Evolutionary conservation across 2,113 vertebrate genomes (phyloP).

Genomic region (Rhagologus leucostigma): DNA sequence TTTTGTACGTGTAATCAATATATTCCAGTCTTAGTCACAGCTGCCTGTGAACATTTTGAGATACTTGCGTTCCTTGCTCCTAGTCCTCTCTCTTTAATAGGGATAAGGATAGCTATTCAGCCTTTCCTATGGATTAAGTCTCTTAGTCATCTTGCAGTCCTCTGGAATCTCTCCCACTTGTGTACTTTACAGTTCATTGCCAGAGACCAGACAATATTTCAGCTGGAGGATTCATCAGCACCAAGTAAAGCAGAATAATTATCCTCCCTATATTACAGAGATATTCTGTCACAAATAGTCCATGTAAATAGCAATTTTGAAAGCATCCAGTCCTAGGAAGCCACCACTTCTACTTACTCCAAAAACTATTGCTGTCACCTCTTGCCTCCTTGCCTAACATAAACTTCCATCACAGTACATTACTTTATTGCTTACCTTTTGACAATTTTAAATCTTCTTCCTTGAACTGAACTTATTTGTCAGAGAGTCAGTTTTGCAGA

Average conservation of each 20-base stretch:
- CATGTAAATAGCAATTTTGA: not conserved
- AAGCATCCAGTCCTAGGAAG: not conserved
- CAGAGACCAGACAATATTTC: not conserved
- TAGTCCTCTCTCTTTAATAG: not conserved
- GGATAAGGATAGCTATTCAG: not conserved
- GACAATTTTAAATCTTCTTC: not conserved
- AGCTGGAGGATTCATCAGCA: not conserved
- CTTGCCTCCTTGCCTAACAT: not conserved
- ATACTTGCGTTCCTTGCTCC: not conserved
- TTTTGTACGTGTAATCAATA: not conserved
- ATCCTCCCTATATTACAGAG: not conserved
- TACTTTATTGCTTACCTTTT: not conserved
- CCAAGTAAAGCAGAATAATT: not conserved
- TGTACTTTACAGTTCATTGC: not conserved
- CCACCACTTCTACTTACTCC: not conserved
- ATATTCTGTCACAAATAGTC: not conserved
- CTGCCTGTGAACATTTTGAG: not conserved
- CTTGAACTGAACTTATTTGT: not conserved
- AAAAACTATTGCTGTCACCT: not conserved
- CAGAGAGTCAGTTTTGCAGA: not conserved
- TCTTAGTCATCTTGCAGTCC: not conserved
- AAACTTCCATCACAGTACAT: not conserved
- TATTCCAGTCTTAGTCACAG: not conserved
- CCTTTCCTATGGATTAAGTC: not conserved
- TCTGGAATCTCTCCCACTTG: not conserved